Conservation (phyloP, 2,888 invertebrate species). For the Mesoligia furuncula region DNA sequence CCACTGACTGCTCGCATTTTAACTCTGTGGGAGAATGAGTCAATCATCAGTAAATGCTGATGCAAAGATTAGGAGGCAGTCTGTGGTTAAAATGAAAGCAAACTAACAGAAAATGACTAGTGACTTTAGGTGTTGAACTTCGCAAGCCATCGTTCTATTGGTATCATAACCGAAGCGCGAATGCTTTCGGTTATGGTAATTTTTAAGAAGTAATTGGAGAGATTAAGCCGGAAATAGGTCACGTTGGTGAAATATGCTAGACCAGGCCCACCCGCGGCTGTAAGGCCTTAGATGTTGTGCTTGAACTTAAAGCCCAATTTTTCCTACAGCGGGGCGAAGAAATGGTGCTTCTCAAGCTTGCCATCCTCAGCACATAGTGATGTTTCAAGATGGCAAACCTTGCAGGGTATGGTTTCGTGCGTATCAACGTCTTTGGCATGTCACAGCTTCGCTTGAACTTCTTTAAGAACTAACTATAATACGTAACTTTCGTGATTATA, state of each 20-base stretch:
- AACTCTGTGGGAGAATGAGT: constrained; percentile 75
- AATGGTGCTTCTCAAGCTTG: neutral
- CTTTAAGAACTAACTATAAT: neutral
- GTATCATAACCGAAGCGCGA: no score
- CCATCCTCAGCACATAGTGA: neutral
- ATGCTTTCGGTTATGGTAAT: no score
- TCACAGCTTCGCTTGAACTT: neutral
- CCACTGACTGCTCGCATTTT: constrained; percentile 88
- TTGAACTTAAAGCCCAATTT: neutral
- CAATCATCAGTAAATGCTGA: neutral
- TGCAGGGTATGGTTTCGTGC: neutral
- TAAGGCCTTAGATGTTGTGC: neutral
- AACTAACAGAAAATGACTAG: neutral
- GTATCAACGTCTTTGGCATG: neutral
- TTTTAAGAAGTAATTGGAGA: neutral
- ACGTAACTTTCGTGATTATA: neutral
- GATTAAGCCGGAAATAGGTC: no score
- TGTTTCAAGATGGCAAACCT: neutral
- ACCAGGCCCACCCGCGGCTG: no score
- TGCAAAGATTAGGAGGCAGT: neutral
- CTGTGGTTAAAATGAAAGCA: neutral
- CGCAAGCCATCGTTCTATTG: neutral
- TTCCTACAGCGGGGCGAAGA: neutral
- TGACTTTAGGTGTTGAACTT: no score
- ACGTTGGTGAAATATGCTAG: no score